These are phyloP conservation scores for Aricia artaxerxes DNA, from an alignment of 2,888 invertebrate species.

Conservation along the genomic window DNA sequence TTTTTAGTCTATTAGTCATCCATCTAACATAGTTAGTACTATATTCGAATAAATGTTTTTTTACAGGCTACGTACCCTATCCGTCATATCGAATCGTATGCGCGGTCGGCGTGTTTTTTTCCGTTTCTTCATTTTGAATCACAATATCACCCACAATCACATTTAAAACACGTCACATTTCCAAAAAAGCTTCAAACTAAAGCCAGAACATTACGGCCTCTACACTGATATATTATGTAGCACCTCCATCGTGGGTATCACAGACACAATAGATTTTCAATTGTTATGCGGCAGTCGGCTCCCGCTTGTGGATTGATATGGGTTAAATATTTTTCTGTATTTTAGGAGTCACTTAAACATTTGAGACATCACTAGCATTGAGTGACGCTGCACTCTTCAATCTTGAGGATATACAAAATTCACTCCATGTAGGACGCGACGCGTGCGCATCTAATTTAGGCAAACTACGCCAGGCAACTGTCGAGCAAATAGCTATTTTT, in stretches of 20 bases:
- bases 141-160: conserved; percentile 14
- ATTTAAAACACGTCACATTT: background rate
- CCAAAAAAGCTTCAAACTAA: background rate
- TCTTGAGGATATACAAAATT: background rate
- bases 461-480: conserved; percentile 35
- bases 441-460: conserved; percentile 35
- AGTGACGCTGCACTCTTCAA: background rate
- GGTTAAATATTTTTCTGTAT: too few relatives aligned
- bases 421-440: background rate
- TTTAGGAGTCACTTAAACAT: background rate
- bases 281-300: too few relatives aligned
- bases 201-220: background rate
- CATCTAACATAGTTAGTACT: too few relatives aligned
- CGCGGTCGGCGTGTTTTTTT: conserved; percentile 62
- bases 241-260: too few relatives aligned
- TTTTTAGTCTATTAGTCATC: too few relatives aligned
- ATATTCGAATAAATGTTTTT: too few relatives aligned
- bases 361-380: background rate
- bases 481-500: conserved; percentile 41
- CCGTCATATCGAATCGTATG: conserved; percentile 62
- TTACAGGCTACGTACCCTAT: conserved; percentile 51
- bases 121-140: conserved; percentile 60
- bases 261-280: too few relatives aligned
- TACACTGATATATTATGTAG: background rate
- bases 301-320: too few relatives aligned